Percentiles rank a stretch among this genome's conserved stretches.
Evolutionary conservation across 1,140 invertebrate genomes (phyloP).

Genomic region (Achroia grisella): DNA sequence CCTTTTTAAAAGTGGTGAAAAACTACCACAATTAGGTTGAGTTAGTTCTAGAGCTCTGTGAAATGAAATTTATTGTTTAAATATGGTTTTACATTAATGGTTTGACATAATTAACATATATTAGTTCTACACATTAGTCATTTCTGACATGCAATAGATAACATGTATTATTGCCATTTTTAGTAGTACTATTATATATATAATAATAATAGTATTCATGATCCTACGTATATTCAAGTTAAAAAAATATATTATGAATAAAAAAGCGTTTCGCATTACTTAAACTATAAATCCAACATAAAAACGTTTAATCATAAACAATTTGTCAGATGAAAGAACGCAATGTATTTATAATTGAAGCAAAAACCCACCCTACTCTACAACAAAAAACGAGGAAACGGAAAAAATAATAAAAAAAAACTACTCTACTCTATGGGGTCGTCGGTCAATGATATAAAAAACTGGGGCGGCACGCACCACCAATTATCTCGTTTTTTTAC

Average conservation of each 20-base stretch:
- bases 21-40: no score
- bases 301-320: conserved; percentile 40
- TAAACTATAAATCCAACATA: background rate
- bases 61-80: no score
- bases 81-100: no score
- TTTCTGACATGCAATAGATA: no score
- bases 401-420: conserved; percentile 41
- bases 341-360: conserved; percentile 41
- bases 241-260: conserved; percentile 14
- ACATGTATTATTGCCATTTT: no score
- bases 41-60: no score
- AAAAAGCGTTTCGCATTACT: conserved; percentile 24
- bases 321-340: conserved; percentile 37
- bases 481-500: conserved; percentile 65
- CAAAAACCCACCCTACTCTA: conserved; percentile 60
- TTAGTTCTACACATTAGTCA: no score
- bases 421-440: conserved; percentile 8
- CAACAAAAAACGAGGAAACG: conserved; percentile 23
- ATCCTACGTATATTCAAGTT: no score
- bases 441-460: conserved; percentile 19
- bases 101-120: no score
- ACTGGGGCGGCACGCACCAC: conserved; percentile 55
- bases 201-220: no score
- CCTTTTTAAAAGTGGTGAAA: no score
- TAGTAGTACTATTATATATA: no score